A percentile compares a stretch with the other conserved stretches of the same genome.
These are phyloP conservation scores for Limonius californicus DNA, from an alignment of 1,140 invertebrate species.

Conservation along the genomic window DNA sequence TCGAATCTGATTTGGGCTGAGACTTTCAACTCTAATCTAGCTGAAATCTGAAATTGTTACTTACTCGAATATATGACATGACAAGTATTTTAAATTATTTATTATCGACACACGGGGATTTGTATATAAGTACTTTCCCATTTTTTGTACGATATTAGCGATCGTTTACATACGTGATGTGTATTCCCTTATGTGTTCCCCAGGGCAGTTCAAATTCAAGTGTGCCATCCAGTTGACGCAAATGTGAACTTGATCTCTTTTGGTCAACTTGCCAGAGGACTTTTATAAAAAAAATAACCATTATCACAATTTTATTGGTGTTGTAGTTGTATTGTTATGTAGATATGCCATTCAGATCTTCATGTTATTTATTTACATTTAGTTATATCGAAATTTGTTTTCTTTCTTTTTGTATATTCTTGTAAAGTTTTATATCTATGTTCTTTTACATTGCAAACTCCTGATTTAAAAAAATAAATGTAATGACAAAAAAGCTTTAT, in stretches of 20 bases:
- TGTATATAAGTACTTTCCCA: background rate
- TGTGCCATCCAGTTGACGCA: conserved; percentile 30
- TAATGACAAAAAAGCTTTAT: conserved; percentile 2
- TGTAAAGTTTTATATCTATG: conserved; percentile 40
- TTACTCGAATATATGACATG: conserved; percentile 9
- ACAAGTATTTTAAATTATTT: conserved; percentile 16
- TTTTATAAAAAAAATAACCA: conserved; percentile 30
- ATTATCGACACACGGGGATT: background rate
- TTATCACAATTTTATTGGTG: conserved; percentile 35
- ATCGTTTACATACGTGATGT: background rate
- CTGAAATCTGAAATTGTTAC: background rate
- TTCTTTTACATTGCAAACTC: conserved; percentile 31
- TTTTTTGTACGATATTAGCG: background rate
- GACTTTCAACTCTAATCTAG: background rate
- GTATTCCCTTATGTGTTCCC: background rate
- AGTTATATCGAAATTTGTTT: conserved; percentile 25
- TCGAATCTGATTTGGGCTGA: background rate
- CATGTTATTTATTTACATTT: conserved; percentile 44
- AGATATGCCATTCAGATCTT: conserved; percentile 39
- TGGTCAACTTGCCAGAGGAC: conserved; percentile 36
- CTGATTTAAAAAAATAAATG: background rate
- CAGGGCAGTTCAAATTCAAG: conserved; percentile 29
- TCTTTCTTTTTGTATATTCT: conserved; percentile 35
- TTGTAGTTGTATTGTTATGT: conserved; percentile 49
- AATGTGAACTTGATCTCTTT: conserved; percentile 25